phyloP scores from a whole-genome alignment of 2,113 vertebrate genomes.

The Barnardius zonarius region DNA sequence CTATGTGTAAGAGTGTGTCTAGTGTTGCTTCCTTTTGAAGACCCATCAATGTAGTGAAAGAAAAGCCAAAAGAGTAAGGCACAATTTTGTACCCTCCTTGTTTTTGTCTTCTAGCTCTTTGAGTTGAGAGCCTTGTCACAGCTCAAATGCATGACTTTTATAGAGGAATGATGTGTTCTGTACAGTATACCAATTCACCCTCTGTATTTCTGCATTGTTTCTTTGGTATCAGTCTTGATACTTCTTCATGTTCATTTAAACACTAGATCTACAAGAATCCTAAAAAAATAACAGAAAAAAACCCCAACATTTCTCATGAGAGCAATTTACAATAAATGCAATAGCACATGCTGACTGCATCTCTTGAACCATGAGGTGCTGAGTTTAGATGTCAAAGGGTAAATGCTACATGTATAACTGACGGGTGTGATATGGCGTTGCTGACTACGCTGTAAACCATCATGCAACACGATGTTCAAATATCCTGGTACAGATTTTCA shows the following conservation, averaged over 20 bases:
- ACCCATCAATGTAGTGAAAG: neutral
- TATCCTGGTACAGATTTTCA: neutral
- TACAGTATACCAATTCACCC: neutral
- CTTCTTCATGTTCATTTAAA: neutral
- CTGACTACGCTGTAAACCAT: neutral
- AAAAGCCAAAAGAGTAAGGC: neutral
- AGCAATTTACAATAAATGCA: neutral
- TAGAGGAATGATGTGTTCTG: neutral
- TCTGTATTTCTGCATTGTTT: neutral
- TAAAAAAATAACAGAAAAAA: neutral
- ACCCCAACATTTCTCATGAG: fast-evolving
- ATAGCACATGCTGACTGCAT: neutral
- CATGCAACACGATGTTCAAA: neutral
- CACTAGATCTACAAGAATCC: neutral
- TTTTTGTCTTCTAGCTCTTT: neutral
- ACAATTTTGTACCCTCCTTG: fast-evolving
- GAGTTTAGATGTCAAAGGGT: neutral
- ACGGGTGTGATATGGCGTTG: neutral
- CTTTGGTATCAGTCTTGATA: neutral
- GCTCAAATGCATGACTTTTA: neutral
- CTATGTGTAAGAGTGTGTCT: neutral
- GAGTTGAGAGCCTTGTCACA: neutral
- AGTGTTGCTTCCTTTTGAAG: neutral
- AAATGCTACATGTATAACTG: neutral
- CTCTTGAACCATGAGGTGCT: neutral